Conservation (phyloP, 1,140 invertebrate species). For the Drosophila ercepeae region DNA sequence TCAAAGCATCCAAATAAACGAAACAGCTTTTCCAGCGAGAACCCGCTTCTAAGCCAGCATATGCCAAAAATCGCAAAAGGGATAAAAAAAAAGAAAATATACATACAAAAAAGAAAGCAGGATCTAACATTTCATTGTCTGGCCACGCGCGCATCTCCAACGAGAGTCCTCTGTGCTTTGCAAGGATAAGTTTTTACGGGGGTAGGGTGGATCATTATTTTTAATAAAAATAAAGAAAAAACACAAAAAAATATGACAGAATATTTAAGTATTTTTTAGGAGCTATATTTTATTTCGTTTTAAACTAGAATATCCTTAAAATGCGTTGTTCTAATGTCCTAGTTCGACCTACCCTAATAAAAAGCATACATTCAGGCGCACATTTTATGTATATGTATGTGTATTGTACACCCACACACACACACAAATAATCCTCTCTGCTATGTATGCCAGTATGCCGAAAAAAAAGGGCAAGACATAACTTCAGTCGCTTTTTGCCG, state of each 20-base stretch:
- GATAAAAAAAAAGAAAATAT: conserved; percentile 2
- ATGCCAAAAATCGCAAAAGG: conserved; percentile 46
- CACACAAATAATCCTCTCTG: conserved; percentile 27
- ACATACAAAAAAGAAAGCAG: conserved; percentile 35
- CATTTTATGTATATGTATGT: too few relatives aligned
- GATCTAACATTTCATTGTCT: conserved; percentile 62
- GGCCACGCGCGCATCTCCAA: conserved; percentile 41
- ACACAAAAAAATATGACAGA: too few relatives aligned
- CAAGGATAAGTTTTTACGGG: neutral
- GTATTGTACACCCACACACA: neutral
- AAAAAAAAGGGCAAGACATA: conserved; percentile 58
- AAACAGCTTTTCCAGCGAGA: conserved; percentile 31
- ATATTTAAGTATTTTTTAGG: neutral
- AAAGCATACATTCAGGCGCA: conserved; percentile 25
- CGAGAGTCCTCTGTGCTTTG: conserved; percentile 15
- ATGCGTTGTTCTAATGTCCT: neutral
- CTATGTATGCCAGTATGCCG: conserved; percentile 72
- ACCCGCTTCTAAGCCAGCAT: conserved; percentile 15
- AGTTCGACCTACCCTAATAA: conserved; percentile 1
- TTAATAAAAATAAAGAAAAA: neutral
- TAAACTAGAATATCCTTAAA: too few relatives aligned
- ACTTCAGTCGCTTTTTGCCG: conserved; percentile 54
- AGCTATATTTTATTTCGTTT: too few relatives aligned
- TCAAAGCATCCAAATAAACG: conserved; percentile 17
- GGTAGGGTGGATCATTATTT: neutral